These are phyloP conservation scores for Ectemnius lituratus DNA, from an alignment of 2,888 invertebrate species.

Conservation along the genomic window DNA sequence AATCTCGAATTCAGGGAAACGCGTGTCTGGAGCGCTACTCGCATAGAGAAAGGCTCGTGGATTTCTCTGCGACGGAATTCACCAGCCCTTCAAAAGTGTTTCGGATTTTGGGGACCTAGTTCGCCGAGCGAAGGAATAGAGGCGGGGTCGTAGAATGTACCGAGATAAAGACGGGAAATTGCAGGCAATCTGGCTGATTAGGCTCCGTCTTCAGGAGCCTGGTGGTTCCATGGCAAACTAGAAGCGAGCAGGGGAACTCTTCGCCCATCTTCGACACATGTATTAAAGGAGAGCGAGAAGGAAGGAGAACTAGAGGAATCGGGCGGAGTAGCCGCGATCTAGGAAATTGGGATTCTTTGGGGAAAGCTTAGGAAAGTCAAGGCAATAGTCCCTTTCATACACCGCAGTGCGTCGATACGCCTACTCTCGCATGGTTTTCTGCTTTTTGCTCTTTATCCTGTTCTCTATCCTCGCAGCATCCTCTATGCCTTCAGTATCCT, in stretches of 20 bases:
- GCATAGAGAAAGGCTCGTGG: neutral
- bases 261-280: slow-evolving; percentile 43
- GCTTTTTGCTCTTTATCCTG: neutral
- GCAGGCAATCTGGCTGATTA: slow-evolving; percentile 75
- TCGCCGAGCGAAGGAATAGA: slow-evolving; percentile 47
- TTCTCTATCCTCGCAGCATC: neutral
- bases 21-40: slow-evolving; percentile 1
- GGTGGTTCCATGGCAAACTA: slow-evolving; percentile 35
- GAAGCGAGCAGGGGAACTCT: slow-evolving; percentile 33
- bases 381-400: slow-evolving; percentile 24
- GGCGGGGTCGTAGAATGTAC: slow-evolving; percentile 29
- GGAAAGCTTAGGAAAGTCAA: slow-evolving; percentile 21
- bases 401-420: slow-evolving; percentile 21
- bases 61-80: neutral
- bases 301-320: slow-evolving; percentile 32
- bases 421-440: slow-evolving; percentile 12
- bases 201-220: slow-evolving; percentile 70
- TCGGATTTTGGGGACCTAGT: slow-evolving; percentile 23
- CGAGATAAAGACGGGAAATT: slow-evolving; percentile 73
- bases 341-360: slow-evolving; percentile 53
- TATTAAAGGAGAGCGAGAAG: slow-evolving; percentile 56
- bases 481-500: too few relatives aligned
- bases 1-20: slow-evolving; percentile 13
- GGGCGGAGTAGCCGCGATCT: slow-evolving; percentile 9
- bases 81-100: neutral